Conservation (phyloP, 2,113 vertebrate genomes). For the Rattus rattus region DNA sequence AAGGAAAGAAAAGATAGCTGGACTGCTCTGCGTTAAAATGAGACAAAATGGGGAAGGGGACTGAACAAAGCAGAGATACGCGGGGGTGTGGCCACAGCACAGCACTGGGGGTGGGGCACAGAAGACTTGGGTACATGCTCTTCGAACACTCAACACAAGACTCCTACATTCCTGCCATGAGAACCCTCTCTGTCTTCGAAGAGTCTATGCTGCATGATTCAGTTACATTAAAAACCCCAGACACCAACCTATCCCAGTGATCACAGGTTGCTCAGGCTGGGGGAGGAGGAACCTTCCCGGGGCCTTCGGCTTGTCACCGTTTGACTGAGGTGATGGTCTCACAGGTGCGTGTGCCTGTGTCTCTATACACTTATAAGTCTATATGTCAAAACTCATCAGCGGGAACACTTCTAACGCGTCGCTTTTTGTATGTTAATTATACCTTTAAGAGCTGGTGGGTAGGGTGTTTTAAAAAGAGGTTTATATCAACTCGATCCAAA, state of each 20-base stretch:
- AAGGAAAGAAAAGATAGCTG: background rate
- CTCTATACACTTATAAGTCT: background rate
- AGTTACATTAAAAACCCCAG: background rate
- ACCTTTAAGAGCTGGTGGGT: conserved; percentile 20
- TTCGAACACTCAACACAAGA: background rate
- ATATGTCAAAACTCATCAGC: conserved; percentile 30
- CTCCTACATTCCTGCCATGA: background rate
- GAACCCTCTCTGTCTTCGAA: conserved; percentile 31
- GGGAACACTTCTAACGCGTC: background rate
- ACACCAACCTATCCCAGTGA: background rate
- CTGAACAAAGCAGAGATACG: background rate
- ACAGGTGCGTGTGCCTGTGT: background rate
- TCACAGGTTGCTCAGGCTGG: background rate
- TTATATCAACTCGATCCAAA: conserved; percentile 44
- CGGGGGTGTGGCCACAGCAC: background rate
- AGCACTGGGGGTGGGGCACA: background rate
- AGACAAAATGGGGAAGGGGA: background rate
- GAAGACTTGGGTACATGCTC: background rate
- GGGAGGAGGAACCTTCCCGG: background rate
- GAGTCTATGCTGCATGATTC: background rate
- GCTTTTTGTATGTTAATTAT: conserved; percentile 32
- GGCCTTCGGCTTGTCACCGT: background rate
- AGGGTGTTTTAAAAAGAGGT: conserved; percentile 12
- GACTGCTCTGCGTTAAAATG: conserved; percentile 49
- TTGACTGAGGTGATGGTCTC: background rate